A percentile compares a stretch with the other conserved stretches of the same genome.
phyloP scores from a whole-genome alignment of 2,797 vertebrate genomes.

The Hemitrygon akajei region DNA sequence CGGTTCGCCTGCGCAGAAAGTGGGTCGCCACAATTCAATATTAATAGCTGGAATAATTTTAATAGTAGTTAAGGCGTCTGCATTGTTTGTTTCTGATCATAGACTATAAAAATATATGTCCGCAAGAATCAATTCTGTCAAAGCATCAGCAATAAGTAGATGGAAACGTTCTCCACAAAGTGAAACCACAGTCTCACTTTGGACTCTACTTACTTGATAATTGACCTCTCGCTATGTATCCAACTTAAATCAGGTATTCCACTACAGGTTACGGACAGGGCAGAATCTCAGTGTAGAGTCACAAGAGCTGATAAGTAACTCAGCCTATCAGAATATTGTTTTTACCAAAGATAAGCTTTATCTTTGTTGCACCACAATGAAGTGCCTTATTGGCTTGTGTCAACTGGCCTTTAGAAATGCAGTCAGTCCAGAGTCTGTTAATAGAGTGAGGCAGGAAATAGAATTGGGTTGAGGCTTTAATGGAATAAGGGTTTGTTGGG shows the following conservation, averaged over 20 bases:
- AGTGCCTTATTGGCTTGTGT: not conserved
- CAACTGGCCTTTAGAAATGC: not conserved
- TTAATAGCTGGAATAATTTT: not conserved
- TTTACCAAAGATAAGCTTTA: not conserved
- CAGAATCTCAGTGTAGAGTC: not conserved
- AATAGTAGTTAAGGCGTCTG: not conserved
- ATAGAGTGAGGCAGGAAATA: too few relatives aligned
- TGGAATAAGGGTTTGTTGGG: too few relatives aligned
- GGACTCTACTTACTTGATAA: not conserved
- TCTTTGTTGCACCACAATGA: not conserved
- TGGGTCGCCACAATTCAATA: not conserved
- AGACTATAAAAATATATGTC: not conserved
- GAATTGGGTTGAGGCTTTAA: too few relatives aligned
- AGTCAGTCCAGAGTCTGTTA: too few relatives aligned
- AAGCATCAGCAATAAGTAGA: not conserved
- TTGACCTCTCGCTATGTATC: not conserved
- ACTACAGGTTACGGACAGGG: not conserved
- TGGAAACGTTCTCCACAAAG: not conserved
- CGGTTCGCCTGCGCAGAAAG: too few relatives aligned
- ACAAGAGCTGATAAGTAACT: not conserved
- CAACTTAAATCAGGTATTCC: not conserved
- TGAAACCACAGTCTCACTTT: not conserved
- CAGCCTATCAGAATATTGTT: not conserved
- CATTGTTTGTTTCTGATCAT: not conserved
- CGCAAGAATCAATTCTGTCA: not conserved